phyloP scores from a whole-genome alignment of 2,113 vertebrate genomes.

The Cryptomyrus ogoouensis region DNA sequence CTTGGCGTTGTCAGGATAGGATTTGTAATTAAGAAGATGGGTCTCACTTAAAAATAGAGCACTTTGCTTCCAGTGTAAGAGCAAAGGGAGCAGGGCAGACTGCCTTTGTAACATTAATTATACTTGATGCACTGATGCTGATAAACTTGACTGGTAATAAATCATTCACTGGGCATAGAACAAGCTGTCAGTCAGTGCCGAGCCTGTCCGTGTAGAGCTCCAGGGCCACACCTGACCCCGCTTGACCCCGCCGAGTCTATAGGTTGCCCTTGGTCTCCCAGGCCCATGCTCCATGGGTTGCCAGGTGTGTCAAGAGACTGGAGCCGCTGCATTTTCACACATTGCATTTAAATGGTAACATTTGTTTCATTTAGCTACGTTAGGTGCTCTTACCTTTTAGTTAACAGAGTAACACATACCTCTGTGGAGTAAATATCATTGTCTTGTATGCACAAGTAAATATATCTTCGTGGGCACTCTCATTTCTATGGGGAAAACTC shows the following conservation, averaged over 20 bases:
- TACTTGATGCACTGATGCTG: conserved; percentile 49
- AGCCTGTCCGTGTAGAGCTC: not conserved
- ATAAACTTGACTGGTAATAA: conserved; percentile 48
- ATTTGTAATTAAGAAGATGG: not conserved
- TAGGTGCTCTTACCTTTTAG: conserved; percentile 29
- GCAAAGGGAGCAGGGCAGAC: not conserved
- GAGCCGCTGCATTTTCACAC: not conserved
- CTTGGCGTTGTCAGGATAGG: not conserved
- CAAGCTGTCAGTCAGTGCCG: conserved; percentile 45
- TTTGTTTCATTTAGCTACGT: conserved; percentile 37
- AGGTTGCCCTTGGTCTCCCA: not conserved
- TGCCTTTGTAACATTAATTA: conserved; percentile 46
- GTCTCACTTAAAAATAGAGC: not conserved
- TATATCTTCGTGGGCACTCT: too few relatives aligned
- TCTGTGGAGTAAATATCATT: conserved; percentile 39
- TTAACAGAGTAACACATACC: conserved; percentile 35
- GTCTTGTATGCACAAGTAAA: conserved; percentile 31
- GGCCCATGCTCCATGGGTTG: not conserved
- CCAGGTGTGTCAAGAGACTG: not conserved
- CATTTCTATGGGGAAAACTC: too few relatives aligned
- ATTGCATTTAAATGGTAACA: conserved; percentile 29
- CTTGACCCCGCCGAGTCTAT: conserved; percentile 11
- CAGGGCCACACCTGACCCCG: not conserved
- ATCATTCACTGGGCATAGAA: conserved; percentile 53
- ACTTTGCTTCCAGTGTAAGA: not conserved